Evolutionary conservation across 2,888 invertebrate species (phyloP).

Genomic region (Drosophila quinaria): DNA sequence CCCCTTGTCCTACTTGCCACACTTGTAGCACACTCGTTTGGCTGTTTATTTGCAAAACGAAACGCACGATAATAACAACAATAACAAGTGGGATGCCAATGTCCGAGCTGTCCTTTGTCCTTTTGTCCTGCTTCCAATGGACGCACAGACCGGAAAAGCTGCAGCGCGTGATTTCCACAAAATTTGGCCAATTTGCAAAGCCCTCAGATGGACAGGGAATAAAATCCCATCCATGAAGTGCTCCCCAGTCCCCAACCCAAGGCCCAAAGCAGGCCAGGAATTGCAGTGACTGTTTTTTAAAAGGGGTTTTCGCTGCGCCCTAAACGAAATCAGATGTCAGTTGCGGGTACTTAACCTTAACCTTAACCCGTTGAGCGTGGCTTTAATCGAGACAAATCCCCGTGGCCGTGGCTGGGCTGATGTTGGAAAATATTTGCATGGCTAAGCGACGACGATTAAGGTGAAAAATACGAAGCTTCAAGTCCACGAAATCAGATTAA

Average conservation of each 20-base stretch:
- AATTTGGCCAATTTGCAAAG: constrained; percentile 81
- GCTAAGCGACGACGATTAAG: constrained; percentile 78
- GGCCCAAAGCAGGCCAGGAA: constrained; percentile 19
- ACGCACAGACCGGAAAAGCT: constrained; percentile 48
- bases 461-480: constrained; percentile 49
- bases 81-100: constrained; percentile 59
- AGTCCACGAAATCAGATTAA: constrained; percentile 72
- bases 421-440: constrained; percentile 80
- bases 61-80: constrained; percentile 76
- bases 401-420: constrained; percentile 30
- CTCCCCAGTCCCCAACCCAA: background rate
- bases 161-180: constrained; percentile 75
- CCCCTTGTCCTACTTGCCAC: constrained; percentile 14
- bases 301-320: constrained; percentile 20
- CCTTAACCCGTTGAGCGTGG: constrained; percentile 31
- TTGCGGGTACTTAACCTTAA: constrained; percentile 40
- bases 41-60: constrained; percentile 80
- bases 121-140: constrained; percentile 41
- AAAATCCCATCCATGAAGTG: background rate
- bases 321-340: constrained; percentile 68
- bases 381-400: constrained; percentile 65
- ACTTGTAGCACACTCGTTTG: constrained; percentile 76
- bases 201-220: constrained; percentile 1
- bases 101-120: constrained; percentile 18
- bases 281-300: constrained; percentile 12